Percentiles rank a stretch among this genome's conserved stretches.
Conservation (phyloP, 2,888 invertebrate species). For the Xylota segnis region DNA sequence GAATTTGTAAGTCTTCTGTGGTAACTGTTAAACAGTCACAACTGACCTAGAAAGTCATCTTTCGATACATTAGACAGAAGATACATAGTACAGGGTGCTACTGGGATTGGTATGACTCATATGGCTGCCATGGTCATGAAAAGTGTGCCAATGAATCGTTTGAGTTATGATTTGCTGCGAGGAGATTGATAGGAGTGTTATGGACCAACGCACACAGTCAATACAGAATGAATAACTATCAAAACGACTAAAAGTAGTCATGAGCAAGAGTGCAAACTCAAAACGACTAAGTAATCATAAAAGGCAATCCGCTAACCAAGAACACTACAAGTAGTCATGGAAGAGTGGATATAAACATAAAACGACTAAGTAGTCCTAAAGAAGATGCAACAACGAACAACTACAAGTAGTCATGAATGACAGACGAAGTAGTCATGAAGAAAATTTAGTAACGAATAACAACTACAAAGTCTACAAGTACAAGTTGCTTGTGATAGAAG, state of each 20-base stretch:
- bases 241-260: no score
- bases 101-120: slow-evolving; percentile 14
- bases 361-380: background rate
- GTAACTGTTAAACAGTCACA: slow-evolving; percentile 5
- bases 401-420: no score
- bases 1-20: slow-evolving; percentile 8
- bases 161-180: background rate
- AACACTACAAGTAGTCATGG: background rate
- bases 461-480: background rate
- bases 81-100: slow-evolving; percentile 1
- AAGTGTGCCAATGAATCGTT: slow-evolving; percentile 9
- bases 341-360: background rate
- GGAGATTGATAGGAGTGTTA: background rate
- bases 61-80: slow-evolving; percentile 16
- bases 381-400: no score
- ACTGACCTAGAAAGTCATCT: slow-evolving; percentile 44
- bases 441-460: no score
- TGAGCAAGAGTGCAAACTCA: no score
- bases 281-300: no score
- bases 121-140: background rate
- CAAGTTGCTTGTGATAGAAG: no score
- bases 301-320: no score
- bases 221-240: no score
- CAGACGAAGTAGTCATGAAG: no score
- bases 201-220: background rate